These are phyloP conservation scores for Orthonychiurus folsomi DNA, from an alignment of 2,888 invertebrate species.

Conservation along the genomic window DNA sequence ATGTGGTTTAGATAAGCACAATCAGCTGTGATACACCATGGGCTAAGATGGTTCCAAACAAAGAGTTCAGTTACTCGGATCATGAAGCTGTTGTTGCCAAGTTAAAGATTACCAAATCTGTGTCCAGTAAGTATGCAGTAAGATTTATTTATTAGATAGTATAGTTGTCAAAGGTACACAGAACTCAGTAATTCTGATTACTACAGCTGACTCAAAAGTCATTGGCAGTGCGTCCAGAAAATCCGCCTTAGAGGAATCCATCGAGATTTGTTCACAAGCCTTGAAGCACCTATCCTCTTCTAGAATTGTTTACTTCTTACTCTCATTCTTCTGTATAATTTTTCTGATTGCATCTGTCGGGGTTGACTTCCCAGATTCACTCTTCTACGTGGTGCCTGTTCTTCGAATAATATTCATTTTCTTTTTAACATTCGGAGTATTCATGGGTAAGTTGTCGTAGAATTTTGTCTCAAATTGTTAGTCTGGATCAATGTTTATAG, in stretches of 20 bases:
- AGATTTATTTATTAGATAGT: not conserved
- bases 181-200: not conserved
- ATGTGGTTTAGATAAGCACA: slow-evolving; percentile 45
- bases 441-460: slow-evolving; percentile 48
- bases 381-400: slow-evolving; percentile 25
- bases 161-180: not conserved
- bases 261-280: slow-evolving; percentile 54
- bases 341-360: slow-evolving; percentile 27
- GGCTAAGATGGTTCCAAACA: slow-evolving; percentile 61
- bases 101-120: slow-evolving; percentile 42
- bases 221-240: slow-evolving; percentile 8
- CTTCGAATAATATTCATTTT: slow-evolving; percentile 24
- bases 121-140: slow-evolving; percentile 16
- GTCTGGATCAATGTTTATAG: not conserved
- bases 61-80: slow-evolving; percentile 73
- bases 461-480: not conserved
- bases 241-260: slow-evolving; percentile 50
- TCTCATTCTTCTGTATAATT: slow-evolving; percentile 28
- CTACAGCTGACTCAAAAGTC: not conserved
- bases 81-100: slow-evolving; percentile 72
- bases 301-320: slow-evolving; percentile 34
- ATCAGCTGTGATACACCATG: slow-evolving; percentile 60
- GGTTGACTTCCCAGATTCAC: slow-evolving; percentile 22
- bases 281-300: slow-evolving; percentile 47
- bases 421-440: slow-evolving; percentile 42